Evolutionary conservation across 92 coral and sea anemone species (phyloP).

Genomic region (Plumapathes pennacea): DNA sequence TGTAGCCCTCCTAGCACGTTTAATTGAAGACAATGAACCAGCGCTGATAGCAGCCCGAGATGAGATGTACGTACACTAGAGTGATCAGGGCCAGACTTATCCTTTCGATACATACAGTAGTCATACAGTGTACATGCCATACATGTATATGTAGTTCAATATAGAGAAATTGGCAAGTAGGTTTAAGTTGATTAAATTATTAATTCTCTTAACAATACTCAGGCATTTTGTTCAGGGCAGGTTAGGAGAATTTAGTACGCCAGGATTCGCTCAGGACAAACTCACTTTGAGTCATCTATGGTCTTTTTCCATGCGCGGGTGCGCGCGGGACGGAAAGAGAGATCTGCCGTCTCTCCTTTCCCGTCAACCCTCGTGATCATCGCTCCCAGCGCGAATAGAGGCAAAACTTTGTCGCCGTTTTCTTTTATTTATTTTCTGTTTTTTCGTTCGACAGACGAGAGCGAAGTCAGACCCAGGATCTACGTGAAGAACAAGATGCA

Average conservation of each 20-base stretch:
- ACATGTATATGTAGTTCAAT: neutral
- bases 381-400: neutral
- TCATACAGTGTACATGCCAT: neutral
- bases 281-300: too few relatives aligned
- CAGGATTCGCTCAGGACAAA: too few relatives aligned
- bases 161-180: neutral
- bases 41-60: conserved; percentile 87
- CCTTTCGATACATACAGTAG: neutral
- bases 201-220: too few relatives aligned
- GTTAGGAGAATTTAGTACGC: too few relatives aligned
- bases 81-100: neutral
- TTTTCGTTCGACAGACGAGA: conserved; percentile 60
- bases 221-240: too few relatives aligned
- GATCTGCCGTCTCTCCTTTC: neutral
- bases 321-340: neutral
- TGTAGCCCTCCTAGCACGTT: conserved; percentile 74
- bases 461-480: conserved; percentile 82
- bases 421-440: neutral
- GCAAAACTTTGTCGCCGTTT: too few relatives aligned
- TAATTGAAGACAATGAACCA: conserved; percentile 86
- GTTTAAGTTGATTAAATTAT: neutral
- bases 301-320: neutral
- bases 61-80: conserved; percentile 62
- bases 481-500: conserved; percentile 94
- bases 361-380: neutral